Evolutionary conservation across 2,888 invertebrate species (phyloP), one percentile per base, ranked within the genome.

Genomic region (Lasioglossum zephyrum): DNA sequence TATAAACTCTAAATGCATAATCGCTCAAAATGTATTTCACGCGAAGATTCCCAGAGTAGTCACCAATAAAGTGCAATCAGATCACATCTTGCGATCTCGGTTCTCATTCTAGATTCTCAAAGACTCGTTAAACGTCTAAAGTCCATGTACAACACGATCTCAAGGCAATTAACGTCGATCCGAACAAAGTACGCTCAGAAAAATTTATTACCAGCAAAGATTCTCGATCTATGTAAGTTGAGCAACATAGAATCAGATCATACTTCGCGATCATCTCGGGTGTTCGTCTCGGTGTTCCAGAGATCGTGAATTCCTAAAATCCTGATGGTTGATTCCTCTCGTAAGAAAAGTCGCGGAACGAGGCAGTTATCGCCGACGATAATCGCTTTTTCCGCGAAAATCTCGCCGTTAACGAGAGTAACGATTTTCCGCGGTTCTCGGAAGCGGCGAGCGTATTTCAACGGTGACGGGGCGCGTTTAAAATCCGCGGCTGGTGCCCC

Each of bases 341-440:
- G 26, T 16, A 60, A 60, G 60, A 60, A 60, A 60, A 60, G 0
- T n/a, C 60, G 26, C 26, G 13, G n/a, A 60, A 31, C 60, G 60
- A 60, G 60, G 60, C 6, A 60, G 60, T 60, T 60, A 60, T 60
- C 60, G 60, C 26, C 26, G 26, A 13, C 13, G 60, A 26, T 60
- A 60, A 60, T 60, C 60, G 13, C 26, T 26, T 13, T 60, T 60
- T 60, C 60, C 60, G 60, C 69, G 69, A 69, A 69, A 69, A 69
- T 69, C 69, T 36, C 36, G 36, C 36, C 9, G 53, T 36, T 60
- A 60, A 60, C 60, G 60, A 26, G 60, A 60, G 57, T 73, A 74
- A 74, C 53, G 74, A 77, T 77, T 77, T 77, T 69, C 77, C 76
- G 63, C 49, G 77, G 39, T 26, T 77, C 77, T 53, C 6, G 77